Evolutionary conservation across 2,888 invertebrate genomes (phyloP).

Genomic region (Isotomurus palustris): DNA sequence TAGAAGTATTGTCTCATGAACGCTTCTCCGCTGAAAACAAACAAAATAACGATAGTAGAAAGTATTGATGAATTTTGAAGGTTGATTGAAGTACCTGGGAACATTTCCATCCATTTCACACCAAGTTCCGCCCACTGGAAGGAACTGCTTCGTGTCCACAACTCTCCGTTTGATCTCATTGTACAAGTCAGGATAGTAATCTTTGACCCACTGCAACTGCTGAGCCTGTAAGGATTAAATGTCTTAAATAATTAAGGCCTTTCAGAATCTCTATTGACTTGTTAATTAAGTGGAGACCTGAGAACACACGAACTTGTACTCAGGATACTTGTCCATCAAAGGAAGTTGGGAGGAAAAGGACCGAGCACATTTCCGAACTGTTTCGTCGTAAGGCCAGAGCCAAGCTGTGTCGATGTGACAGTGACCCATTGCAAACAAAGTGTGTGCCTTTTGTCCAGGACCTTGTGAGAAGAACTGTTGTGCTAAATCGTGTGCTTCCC

Average conservation of each 20-base stretch:
- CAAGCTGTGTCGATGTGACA: conserved; percentile 56
- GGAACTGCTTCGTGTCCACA: conserved; percentile 49
- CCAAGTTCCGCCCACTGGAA: conserved; percentile 56
- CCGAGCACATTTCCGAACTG: conserved; percentile 54
- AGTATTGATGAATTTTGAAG: neutral
- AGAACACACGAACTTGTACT: conserved; percentile 53
- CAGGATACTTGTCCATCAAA: conserved; percentile 53
- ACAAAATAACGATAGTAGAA: conserved; percentile 11
- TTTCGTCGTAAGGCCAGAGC: conserved; percentile 56
- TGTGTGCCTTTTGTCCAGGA: conserved; percentile 52
- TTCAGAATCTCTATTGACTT: neutral
- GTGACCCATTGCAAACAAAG: conserved; percentile 52
- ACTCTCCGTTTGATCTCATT: conserved; percentile 50
- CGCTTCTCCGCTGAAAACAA: conserved; percentile 53
- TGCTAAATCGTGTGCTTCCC: conserved; percentile 46
- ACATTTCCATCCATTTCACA: conserved; percentile 54
- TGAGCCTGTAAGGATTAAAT: conserved; percentile 53
- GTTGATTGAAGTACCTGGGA: conserved; percentile 44
- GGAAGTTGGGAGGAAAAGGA: conserved; percentile 52
- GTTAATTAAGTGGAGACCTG: conserved; percentile 47
- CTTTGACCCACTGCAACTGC: conserved; percentile 54
- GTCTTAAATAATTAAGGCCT: neutral
- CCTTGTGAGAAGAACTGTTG: conserved; percentile 49
- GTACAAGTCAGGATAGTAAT: conserved; percentile 52
- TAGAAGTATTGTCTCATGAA: conserved; percentile 55